phyloP scores from a whole-genome alignment of 2,113 vertebrate species.

The Mystacornis crossleyi region DNA sequence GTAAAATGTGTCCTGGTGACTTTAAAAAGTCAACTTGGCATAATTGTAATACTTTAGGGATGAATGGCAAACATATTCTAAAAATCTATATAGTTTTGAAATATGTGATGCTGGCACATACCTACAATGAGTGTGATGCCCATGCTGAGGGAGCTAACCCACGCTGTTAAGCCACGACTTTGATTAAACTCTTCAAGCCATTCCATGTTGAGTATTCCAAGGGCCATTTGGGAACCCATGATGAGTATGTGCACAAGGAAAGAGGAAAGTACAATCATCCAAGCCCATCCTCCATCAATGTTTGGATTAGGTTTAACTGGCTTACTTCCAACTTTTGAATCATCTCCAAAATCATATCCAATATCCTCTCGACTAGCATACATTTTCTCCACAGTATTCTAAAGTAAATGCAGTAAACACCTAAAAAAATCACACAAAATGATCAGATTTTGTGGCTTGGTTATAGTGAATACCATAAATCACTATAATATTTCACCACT shows the following conservation, averaged over 20 bases:
- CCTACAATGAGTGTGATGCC: conserved; percentile 83
- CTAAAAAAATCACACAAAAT: background rate
- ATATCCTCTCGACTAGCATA: conserved; percentile 76
- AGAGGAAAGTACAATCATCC: conserved; percentile 82
- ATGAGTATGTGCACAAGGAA: conserved; percentile 81
- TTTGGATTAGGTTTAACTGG: conserved; percentile 71
- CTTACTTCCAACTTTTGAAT: conserved; percentile 65
- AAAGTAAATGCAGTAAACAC: conserved; percentile 42
- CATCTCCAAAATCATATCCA: conserved; percentile 72
- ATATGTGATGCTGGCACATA: conserved; percentile 30
- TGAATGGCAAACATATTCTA: background rate
- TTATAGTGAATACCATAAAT: background rate
- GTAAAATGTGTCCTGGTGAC: background rate
- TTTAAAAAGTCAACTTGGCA: background rate
- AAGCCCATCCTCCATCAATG: conserved; percentile 81
- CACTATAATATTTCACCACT: background rate
- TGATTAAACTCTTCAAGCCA: conserved; percentile 84
- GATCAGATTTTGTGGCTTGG: background rate
- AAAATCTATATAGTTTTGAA: background rate
- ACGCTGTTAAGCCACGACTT: conserved; percentile 80
- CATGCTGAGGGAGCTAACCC: conserved; percentile 84
- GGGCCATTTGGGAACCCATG: conserved; percentile 85
- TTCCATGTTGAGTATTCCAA: conserved; percentile 83
- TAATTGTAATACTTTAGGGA: background rate
- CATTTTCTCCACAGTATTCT: conserved; percentile 71